These are phyloP conservation scores for Metallyticus violacea DNA, from an alignment of 2,888 invertebrate genomes.

Conservation along the genomic window DNA sequence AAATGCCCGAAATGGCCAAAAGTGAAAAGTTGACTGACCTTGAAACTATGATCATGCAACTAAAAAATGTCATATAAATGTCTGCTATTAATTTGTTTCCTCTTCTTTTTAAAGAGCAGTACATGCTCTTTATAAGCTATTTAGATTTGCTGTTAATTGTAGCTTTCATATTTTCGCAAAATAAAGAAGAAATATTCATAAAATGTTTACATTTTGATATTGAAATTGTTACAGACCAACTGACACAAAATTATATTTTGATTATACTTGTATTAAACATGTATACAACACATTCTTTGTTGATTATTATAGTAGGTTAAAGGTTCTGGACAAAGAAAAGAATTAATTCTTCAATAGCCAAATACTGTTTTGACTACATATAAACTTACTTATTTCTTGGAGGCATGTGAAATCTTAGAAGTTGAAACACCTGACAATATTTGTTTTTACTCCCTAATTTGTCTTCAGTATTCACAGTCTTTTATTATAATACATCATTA, in stretches of 20 bases:
- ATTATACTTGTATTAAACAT: neutral
- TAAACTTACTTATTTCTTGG: neutral
- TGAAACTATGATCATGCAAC: too few relatives aligned
- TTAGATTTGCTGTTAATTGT: neutral
- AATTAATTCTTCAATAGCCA: neutral
- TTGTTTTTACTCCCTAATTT: neutral
- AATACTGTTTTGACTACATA: neutral
- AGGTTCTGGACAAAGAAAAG: neutral
- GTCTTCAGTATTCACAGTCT: neutral
- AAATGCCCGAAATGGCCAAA: too few relatives aligned
- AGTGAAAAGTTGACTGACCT: too few relatives aligned
- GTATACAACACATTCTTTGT: neutral
- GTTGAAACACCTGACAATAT: neutral
- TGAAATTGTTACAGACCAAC: neutral
- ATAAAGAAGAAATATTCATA: neutral
- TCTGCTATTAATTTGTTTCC: too few relatives aligned
- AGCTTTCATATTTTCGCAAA: neutral
- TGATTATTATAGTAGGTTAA: neutral
- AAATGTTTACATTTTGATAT: neutral
- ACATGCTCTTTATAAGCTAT: neutral
- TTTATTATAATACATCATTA: neutral
- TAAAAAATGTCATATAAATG: too few relatives aligned
- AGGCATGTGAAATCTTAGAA: neutral
- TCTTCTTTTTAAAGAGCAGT: neutral
- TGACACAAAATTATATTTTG: neutral